phyloP scores from a whole-genome alignment of 2,888 invertebrate genomes.

The Sabatieria punctata region DNA sequence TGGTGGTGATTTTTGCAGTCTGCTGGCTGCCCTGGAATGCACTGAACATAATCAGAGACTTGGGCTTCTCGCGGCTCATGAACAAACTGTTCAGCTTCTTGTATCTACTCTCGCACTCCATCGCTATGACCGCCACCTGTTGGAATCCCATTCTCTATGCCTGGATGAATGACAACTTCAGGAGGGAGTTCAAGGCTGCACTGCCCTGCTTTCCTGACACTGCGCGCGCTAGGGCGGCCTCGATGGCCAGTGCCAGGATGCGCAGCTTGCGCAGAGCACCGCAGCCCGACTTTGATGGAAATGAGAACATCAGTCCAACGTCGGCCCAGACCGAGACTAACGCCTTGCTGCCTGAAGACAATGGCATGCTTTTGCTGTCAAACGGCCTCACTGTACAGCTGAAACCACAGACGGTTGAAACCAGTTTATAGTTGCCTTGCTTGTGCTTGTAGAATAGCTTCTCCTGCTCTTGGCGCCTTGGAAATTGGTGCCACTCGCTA shows the following conservation, averaged over 20 bases:
- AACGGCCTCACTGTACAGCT: no score
- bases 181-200: constrained; percentile 56
- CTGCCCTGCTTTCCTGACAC: constrained; percentile 26
- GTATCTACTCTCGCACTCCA: constrained; percentile 70
- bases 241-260: constrained; percentile 15
- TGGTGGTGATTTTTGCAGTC: constrained; percentile 85
- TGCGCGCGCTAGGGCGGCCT: constrained; percentile 13
- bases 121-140: constrained; percentile 81
- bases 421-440: no score
- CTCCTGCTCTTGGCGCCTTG: no score
- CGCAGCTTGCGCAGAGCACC: constrained; percentile 16
- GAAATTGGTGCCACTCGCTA: no score
- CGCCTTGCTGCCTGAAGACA: no score
- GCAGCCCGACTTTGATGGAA: constrained; percentile 5
- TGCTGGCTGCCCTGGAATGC: constrained; percentile 68
- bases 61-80: constrained; percentile 29
- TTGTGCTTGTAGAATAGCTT: no score
- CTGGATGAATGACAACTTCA: constrained; percentile 84
- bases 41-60: constrained; percentile 52
- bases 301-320: no score
- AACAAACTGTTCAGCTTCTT: constrained; percentile 68
- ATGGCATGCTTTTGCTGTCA: no score
- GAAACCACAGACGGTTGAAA: no score
- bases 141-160: constrained; percentile 88
- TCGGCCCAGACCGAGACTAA: no score